Conservation (phyloP, 1,140 invertebrate species). For the Bicyclus anynana region DNA sequence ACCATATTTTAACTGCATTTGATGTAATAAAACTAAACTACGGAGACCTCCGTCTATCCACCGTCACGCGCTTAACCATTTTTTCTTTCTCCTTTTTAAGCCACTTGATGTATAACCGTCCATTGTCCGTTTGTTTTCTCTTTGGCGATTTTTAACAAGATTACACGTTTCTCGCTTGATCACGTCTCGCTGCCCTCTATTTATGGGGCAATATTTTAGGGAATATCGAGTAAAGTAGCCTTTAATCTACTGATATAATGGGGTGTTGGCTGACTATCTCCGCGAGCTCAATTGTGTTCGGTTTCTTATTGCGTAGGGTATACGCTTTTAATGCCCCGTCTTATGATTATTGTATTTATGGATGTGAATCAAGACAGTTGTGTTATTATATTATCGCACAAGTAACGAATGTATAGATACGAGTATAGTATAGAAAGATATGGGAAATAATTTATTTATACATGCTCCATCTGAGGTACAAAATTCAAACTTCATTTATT, state of each 20-base stretch:
- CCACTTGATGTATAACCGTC: constrained; percentile 57
- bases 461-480: too few species aligned
- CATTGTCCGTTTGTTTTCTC: constrained; percentile 68
- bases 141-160: constrained; percentile 75
- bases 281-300: constrained; percentile 56
- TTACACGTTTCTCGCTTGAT: constrained; percentile 54
- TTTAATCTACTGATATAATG: constrained; percentile 74
- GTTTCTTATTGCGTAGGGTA: constrained; percentile 53
- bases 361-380: constrained; percentile 8
- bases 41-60: neutral
- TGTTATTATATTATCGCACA: too few species aligned
- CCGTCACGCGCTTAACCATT: constrained; percentile 12
- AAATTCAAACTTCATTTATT: too few species aligned
- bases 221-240: constrained; percentile 73
- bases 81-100: constrained; percentile 48
- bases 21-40: neutral
- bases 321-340: constrained; percentile 40
- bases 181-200: constrained; percentile 64
- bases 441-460: too few species aligned
- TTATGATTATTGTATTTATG: constrained; percentile 37
- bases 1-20: too few species aligned
- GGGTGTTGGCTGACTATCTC: constrained; percentile 46
- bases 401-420: too few species aligned
- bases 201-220: constrained; percentile 74
- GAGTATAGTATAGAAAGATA: too few species aligned